These are phyloP conservation scores for Dendronephthya gigantea DNA, from an alignment of 64 coral and sea anemone genomes.

Conservation along the genomic window DNA sequence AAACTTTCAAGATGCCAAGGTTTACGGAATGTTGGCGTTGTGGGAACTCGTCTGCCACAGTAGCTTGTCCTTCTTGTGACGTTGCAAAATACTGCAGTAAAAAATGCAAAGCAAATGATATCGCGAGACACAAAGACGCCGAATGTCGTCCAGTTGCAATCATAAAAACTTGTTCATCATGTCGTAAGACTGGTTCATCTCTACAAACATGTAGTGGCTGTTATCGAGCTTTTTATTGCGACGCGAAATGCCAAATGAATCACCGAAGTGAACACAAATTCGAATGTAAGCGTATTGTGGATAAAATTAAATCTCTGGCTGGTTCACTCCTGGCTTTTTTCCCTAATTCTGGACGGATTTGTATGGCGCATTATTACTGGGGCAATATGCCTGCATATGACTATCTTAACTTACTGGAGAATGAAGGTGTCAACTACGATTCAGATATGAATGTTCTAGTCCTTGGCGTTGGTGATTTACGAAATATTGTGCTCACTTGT, in stretches of 20 bases:
- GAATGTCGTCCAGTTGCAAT: not conserved
- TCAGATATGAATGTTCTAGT: not conserved
- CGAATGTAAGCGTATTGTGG: not conserved
- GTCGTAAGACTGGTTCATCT: not conserved
- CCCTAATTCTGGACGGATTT: no score
- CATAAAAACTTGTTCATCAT: not conserved
- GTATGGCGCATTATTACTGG: not conserved
- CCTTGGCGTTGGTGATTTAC: slow-evolving; percentile 1
- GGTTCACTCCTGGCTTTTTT: not conserved
- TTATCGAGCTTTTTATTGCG: not conserved
- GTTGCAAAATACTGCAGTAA: not conserved
- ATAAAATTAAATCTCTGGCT: not conserved
- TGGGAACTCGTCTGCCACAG: not conserved
- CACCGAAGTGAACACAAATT: not conserved
- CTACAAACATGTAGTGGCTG: not conserved
- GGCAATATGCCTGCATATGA: not conserved
- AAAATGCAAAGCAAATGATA: not conserved
- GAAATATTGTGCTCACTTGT: not conserved
- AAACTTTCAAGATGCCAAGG: not conserved
- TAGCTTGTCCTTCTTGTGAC: not conserved
- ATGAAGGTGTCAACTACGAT: not conserved
- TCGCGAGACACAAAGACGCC: not conserved
- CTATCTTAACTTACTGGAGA: not conserved
- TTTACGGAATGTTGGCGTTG: slow-evolving; percentile 4
- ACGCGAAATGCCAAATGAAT: not conserved